A percentile compares a stretch with the other conserved stretches of the same genome.
phyloP scores from a whole-genome alignment of 2,888 invertebrate species.

The Chaetogeoica ovagalla region DNA sequence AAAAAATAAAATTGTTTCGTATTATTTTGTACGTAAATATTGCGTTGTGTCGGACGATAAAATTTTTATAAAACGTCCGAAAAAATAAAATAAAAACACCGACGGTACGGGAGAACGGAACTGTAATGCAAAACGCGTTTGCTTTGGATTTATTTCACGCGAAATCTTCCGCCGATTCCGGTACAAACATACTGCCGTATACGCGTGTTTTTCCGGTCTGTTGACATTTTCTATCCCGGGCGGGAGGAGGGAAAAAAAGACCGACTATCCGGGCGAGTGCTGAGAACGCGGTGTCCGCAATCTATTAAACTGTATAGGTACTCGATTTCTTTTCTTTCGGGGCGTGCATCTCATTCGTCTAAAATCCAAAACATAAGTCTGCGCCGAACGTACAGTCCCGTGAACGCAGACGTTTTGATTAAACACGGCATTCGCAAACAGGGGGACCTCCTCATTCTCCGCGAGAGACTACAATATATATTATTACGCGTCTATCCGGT shows the following conservation, averaged over 20 bases:
- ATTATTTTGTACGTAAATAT: too few relatives aligned
- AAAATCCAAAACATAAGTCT: conserved; percentile 22
- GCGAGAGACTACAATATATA: too few relatives aligned
- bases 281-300: conserved; percentile 6
- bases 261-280: background rate
- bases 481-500: too few relatives aligned
- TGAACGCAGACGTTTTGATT: background rate
- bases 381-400: conserved; percentile 1
- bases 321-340: conserved; percentile 2
- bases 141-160: background rate
- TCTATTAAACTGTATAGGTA: background rate
- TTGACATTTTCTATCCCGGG: background rate
- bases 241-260: too few relatives aligned
- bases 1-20: too few relatives aligned
- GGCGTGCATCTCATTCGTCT: conserved; percentile 5
- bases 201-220: background rate
- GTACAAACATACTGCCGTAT: too few relatives aligned
- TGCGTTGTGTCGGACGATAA: too few relatives aligned
- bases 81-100: too few relatives aligned
- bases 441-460: too few relatives aligned
- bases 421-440: background rate
- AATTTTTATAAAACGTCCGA: too few relatives aligned
- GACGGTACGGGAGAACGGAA: too few relatives aligned
- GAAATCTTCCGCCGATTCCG: too few relatives aligned
- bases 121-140: background rate